Base-by-base conservation (phyloP, 2,113 vertebrate species). In the Eurypyga helias region DNA sequence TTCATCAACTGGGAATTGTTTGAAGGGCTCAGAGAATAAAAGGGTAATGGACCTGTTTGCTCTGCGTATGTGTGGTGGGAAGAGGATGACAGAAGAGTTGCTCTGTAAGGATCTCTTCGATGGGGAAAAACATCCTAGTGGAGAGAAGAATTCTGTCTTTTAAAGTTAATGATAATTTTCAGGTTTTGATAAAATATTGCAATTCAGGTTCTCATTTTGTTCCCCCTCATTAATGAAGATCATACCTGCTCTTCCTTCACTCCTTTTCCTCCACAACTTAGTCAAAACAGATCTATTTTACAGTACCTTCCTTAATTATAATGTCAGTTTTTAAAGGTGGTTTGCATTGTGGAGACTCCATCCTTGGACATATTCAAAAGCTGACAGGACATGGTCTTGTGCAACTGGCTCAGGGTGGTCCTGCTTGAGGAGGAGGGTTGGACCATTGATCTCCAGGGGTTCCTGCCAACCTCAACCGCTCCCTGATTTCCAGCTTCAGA, bases 381-480 rank as follows among this genome's bases (percentile, higher is more conserved):
- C 3, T 1, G 2, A 4, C 16, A 23, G 21, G n/a, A 73, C 46
- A 6, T 5, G 20, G 12, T 31, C 34, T 14, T 1, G 0, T 48
- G 26, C 17, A n/a, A 73, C 9, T 18, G 18, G 13, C 7, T 77
- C 14, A 19, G 9, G 7, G 14, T 62, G 49, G 17, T 21, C 11
- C 26, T 73, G 17, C 17, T 24, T 21, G 69, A 93, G 38, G 10
- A 57, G 41, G 3, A 82, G 3, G 1, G 13, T 26, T 66, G 43
- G 33, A 48, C 2, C n/a, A 15, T 2, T 61, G 24, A 64, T 21
- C 17, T 71, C 41, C n/a, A 70, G 46, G 49, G 5, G 5, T 84
- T 13, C 12, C 29, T 78, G 36, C 23, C 38, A 75, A 60, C 6
- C 8, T 64, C 48, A 79, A 7, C 9, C 8, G 33, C 12, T 60